Evolutionary conservation across 1,140 invertebrate species (phyloP).

Genomic region (Drosophila seguyi): DNA sequence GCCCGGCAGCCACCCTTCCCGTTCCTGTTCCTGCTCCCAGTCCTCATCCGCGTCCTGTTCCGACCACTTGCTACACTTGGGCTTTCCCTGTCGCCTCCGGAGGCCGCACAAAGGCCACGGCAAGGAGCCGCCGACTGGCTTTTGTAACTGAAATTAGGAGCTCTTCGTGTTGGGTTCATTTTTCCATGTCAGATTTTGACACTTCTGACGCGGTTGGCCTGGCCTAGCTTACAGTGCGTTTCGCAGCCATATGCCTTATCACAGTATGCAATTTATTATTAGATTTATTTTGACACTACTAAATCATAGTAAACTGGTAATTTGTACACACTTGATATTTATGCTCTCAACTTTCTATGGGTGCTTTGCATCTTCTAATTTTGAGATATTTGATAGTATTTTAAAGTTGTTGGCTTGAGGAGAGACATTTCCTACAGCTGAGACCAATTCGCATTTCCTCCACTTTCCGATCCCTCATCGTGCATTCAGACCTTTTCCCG

Average conservation of each 20-base stretch:
- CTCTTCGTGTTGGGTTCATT: constrained; percentile 60
- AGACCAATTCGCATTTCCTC: constrained; percentile 22
- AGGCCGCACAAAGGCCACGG: constrained; percentile 25
- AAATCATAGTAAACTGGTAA: neutral
- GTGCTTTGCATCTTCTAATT: no score
- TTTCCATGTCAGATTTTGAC: constrained; percentile 72
- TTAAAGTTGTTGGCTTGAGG: neutral
- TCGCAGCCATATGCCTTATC: neutral
- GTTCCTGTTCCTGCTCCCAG: neutral
- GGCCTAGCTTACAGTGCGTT: constrained; percentile 38
- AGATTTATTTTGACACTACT: neutral
- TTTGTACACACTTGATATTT: neutral
- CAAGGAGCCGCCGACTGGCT: constrained; percentile 19
- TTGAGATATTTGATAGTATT: neutral
- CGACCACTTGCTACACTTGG: constrained; percentile 20
- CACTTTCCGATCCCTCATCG: constrained; percentile 22
- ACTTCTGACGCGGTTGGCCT: constrained; percentile 24
- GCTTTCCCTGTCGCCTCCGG: constrained; percentile 6
- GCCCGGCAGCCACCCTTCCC: neutral
- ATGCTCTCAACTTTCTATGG: no score
- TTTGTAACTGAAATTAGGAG: constrained; percentile 65
- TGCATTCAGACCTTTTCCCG: constrained; percentile 1
- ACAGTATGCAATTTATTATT: neutral
- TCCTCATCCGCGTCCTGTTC: neutral
- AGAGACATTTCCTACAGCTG: neutral